phyloP scores from a whole-genome alignment of 2,113 vertebrate species.

The Okapia johnstoni region DNA sequence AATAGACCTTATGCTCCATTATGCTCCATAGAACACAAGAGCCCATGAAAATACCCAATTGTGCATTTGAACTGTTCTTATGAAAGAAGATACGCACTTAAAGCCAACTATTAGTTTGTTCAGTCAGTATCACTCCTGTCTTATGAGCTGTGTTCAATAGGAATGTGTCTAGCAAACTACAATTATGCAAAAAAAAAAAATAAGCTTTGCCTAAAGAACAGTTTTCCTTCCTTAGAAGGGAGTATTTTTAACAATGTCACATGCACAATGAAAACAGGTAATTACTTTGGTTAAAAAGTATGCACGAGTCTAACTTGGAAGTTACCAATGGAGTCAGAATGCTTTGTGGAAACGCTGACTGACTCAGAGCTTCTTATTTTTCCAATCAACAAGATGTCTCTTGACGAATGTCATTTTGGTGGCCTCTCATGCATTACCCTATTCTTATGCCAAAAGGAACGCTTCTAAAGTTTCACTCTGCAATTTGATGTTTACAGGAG shows the following conservation, averaged over 20 bases:
- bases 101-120: neutral
- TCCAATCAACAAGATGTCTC: neutral
- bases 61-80: neutral
- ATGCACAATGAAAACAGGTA: neutral
- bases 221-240: conserved; percentile 18
- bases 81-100: neutral
- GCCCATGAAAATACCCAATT: neutral
- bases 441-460: neutral
- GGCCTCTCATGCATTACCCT: neutral
- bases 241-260: neutral
- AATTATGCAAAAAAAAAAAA: neutral
- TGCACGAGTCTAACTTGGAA: neutral
- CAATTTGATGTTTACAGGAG: neutral
- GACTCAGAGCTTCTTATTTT: neutral
- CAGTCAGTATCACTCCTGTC: neutral
- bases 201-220: neutral
- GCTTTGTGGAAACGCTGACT: neutral
- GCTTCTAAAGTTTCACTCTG: neutral
- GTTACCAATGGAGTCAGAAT: neutral
- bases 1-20: neutral
- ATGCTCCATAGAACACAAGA: neutral
- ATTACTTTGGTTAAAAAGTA: conserved; percentile 29
- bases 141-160: neutral
- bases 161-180: neutral
- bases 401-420: neutral